phyloP scores from a whole-genome alignment of 2,113 vertebrate genomes.

The Scortum barcoo region DNA sequence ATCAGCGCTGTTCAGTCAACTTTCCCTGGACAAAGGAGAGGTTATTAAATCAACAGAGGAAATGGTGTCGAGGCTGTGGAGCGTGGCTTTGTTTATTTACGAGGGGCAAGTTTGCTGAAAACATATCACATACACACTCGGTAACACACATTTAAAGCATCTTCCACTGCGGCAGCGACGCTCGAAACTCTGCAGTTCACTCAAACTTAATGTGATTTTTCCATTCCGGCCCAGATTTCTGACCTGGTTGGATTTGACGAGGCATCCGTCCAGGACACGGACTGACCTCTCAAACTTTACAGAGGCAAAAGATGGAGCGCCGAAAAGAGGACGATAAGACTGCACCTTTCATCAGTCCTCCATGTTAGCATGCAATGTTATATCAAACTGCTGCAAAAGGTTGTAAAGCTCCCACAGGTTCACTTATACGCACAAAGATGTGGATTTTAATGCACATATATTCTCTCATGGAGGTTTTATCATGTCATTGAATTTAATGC shows the following conservation, averaged over 20 bases:
- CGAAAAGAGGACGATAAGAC: neutral
- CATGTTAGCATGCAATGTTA: neutral
- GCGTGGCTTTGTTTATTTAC: conserved; percentile 52
- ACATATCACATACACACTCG: neutral
- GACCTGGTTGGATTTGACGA: conserved; percentile 23
- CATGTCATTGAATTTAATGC: neutral
- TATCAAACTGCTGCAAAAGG: neutral
- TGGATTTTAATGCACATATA: neutral
- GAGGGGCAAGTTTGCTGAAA: neutral
- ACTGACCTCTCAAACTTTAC: conserved; percentile 3
- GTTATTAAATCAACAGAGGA: conserved; percentile 59
- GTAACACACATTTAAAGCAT: neutral
- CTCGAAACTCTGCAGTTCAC: neutral
- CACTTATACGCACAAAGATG: neutral
- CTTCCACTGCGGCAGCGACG: neutral
- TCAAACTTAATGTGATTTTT: neutral
- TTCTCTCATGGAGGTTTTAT: conserved; percentile 5
- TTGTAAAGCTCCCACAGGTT: conserved; percentile 4
- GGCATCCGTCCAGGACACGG: neutral
- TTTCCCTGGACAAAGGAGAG: conserved; percentile 31
- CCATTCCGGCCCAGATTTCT: conserved; percentile 19
- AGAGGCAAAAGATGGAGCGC: conserved; percentile 9
- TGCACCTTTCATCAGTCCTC: neutral
- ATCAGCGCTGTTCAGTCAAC: conserved; percentile 41
- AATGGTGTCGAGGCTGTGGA: conserved; percentile 17